Evolutionary conservation across 2,888 invertebrate genomes (phyloP).

Genomic region (Stenurella melanura): DNA sequence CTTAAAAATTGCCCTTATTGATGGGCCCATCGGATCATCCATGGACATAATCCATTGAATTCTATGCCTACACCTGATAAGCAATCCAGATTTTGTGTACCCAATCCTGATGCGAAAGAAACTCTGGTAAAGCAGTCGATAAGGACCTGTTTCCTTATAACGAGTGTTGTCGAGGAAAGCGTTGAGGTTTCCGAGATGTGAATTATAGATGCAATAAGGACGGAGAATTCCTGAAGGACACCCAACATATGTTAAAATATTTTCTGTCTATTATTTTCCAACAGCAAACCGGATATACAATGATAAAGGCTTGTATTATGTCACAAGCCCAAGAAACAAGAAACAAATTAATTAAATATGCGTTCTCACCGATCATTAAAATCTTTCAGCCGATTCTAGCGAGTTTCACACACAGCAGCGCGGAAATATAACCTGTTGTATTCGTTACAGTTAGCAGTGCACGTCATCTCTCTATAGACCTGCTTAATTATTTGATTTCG

Average conservation of each 20-base stretch:
- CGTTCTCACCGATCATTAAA: slow-evolving; percentile 57
- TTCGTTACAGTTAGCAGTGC: slow-evolving; percentile 61
- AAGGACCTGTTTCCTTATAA: too few relatives aligned
- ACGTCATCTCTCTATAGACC: slow-evolving; percentile 51
- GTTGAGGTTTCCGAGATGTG: neutral
- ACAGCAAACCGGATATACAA: neutral
- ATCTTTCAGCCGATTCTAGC: slow-evolving; percentile 45
- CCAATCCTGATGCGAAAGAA: too few relatives aligned
- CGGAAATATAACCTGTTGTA: slow-evolving; percentile 59
- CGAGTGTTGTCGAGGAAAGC: neutral
- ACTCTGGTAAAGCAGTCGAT: too few relatives aligned
- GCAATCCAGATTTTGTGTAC: too few relatives aligned
- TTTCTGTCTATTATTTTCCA: neutral
- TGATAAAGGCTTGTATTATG: slow-evolving; percentile 32
- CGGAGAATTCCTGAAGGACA: neutral
- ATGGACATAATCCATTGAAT: too few relatives aligned
- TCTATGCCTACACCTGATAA: too few relatives aligned
- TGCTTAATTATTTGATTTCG: slow-evolving; percentile 39
- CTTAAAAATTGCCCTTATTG: too few relatives aligned
- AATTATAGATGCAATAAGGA: neutral
- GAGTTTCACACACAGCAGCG: slow-evolving; percentile 62
- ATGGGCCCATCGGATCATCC: too few relatives aligned
- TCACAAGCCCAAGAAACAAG: slow-evolving; percentile 21
- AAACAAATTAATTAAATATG: slow-evolving; percentile 47
- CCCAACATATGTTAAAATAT: neutral